These are phyloP conservation scores for Parnassius apollo DNA, from an alignment of 2,888 invertebrate genomes.

Conservation along the genomic window DNA sequence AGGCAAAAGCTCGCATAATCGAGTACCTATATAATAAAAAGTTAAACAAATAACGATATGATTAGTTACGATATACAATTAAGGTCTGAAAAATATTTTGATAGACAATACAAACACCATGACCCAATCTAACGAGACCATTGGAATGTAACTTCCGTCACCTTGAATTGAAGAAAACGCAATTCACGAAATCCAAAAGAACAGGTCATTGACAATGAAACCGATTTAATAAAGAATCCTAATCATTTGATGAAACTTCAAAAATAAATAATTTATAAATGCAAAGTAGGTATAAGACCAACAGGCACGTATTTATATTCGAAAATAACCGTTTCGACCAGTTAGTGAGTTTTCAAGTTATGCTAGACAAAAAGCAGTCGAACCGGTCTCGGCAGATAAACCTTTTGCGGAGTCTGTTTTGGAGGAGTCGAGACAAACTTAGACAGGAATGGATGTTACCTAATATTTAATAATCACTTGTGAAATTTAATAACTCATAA, in stretches of 20 bases:
- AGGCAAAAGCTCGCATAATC: no score
- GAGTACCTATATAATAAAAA: no score
- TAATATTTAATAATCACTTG: constrained; percentile 23
- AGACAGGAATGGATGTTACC: constrained; percentile 19
- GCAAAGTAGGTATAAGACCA: no score
- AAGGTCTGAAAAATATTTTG: background rate
- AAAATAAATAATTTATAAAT: background rate
- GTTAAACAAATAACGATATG: no score
- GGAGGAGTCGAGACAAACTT: constrained; percentile 5
- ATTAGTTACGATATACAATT: no score
- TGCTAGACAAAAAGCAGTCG: constrained; percentile 16
- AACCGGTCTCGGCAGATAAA: constrained; percentile 13
- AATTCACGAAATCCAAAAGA: constrained; percentile 7
- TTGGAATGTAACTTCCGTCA: constrained; percentile 13
- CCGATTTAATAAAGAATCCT: background rate
- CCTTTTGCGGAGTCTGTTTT: constrained; percentile 1
- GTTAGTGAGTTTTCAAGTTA: background rate
- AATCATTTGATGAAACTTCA: no score
- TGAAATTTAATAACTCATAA: constrained; percentile 26
- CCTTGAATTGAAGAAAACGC: constrained; percentile 19
- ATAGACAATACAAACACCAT: constrained; percentile 3
- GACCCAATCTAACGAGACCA: constrained; percentile 10
- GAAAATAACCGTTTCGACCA: constrained; percentile 2
- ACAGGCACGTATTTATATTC: constrained; percentile 1
- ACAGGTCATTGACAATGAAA: constrained; percentile 15